Percentiles rank a stretch among this genome's conserved stretches.
These are phyloP conservation scores for Cavia porcellus DNA, from an alignment of 2,113 vertebrate genomes.

Conservation along the genomic window DNA sequence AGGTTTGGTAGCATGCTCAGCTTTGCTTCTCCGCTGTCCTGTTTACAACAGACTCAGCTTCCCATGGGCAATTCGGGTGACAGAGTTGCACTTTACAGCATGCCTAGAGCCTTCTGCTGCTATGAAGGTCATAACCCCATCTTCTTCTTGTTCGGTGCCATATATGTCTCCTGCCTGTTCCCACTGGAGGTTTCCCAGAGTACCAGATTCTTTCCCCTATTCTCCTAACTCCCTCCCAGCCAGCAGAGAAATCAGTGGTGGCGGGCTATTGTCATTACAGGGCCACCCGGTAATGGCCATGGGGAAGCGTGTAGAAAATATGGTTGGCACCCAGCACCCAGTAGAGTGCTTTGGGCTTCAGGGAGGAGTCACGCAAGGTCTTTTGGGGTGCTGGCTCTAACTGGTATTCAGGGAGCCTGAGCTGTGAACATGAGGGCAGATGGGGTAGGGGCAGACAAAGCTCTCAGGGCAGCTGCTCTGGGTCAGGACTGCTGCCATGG, in stretches of 20 bases:
- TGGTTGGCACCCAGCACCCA: neutral
- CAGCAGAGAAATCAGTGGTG: neutral
- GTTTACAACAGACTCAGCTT: neutral
- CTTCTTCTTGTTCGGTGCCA: neutral
- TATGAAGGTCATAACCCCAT: neutral
- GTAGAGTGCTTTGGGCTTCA: neutral
- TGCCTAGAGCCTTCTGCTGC: neutral
- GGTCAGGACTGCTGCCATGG: neutral
- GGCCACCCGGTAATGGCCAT: neutral
- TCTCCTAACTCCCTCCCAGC: neutral
- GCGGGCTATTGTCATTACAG: neutral
- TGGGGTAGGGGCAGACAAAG: neutral
- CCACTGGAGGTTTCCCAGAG: neutral
- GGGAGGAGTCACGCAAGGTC: neutral
- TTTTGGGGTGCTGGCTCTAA: neutral
- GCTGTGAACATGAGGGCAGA: neutral
- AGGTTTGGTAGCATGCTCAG: neutral
- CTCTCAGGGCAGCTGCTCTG: rapidly evolving
- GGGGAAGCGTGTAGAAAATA: neutral
- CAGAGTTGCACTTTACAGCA: neutral
- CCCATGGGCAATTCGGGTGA: neutral
- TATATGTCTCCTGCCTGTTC: neutral
- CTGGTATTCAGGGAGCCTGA: neutral
- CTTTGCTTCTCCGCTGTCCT: neutral
- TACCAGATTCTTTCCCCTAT: neutral